Conservation (phyloP, 2,888 invertebrate species). For the Panopea generosa region DNA sequence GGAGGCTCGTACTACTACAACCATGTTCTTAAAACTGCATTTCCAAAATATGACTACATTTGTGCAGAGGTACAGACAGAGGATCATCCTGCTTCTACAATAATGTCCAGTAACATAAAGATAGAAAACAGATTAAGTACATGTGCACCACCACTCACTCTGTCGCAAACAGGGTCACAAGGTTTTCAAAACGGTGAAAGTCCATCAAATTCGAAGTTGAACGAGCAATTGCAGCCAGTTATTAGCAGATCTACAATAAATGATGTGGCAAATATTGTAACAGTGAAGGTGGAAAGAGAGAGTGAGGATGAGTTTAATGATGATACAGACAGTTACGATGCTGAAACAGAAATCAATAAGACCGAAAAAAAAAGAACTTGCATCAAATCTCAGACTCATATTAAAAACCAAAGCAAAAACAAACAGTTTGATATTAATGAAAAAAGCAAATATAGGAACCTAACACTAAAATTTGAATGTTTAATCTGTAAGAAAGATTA, state of each 20-base stretch:
- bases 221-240: too few relatives aligned
- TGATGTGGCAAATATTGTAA: too few relatives aligned
- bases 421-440: background rate
- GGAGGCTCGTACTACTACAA: constrained; percentile 27
- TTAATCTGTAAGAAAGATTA: background rate
- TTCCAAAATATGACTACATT: constrained; percentile 16
- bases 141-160: too few relatives aligned
- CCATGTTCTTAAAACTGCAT: constrained; percentile 22
- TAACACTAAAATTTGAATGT: background rate
- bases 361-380: background rate
- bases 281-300: too few relatives aligned
- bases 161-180: too few relatives aligned
- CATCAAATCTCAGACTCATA: background rate
- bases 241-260: too few relatives aligned
- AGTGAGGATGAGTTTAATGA: too few relatives aligned
- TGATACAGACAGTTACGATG: background rate
- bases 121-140: background rate
- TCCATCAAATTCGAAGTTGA: too few relatives aligned
- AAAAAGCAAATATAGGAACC: too few relatives aligned
- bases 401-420: background rate
- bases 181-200: too few relatives aligned
- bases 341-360: background rate
- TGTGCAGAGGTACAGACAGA: constrained; percentile 25
- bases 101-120: background rate
- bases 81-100: background rate